Evolutionary conservation across 2,797 vertebrate genomes (phyloP), one percentile per base, ranked within the genome.

Genomic region (Esox masquinongy): DNA sequence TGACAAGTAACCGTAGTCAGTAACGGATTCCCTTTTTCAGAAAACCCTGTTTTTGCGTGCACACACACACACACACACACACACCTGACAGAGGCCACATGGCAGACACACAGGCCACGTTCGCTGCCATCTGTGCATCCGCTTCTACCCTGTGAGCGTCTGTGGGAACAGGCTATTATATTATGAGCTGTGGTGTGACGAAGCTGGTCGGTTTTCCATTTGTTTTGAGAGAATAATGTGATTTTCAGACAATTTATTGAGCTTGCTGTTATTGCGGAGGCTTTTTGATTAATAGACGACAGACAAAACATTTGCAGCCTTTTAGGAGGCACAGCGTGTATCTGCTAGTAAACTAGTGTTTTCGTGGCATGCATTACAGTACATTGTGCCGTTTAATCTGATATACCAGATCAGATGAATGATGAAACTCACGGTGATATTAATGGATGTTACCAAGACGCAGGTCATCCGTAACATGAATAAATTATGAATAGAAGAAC

Each of bases 111-210:
- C n/a, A 70, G 39, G 12, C 5, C 39, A 70, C 68, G 68, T 16
- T 43, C 68, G 43, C 39, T 24, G 39, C 68, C 68, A 70, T 70
- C 68, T 70, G 68, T 47, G n/a, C 22, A 16, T 70, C 68, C 22
- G 39, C 19, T 22, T 2, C 36, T 19, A 22, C 17, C 39, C 68
- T 49, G 68, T 16, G 11, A 34, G 31, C 4, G 12, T 16, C 31
- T 67, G 29, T 9, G 11, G 34, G 16, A 39, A 34, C 19, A 43
- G 66, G 7, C 6, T n/a, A 8, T n/a, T 68, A 43, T 47, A 39
- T 39, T 11, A 68, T n/a, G 36, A 9, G 19, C 3, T n/a, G 43
- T n/a, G 34, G 12, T 68, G 34, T 22, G 22, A 31, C 12, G 8
- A 64, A 15, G 61, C 61, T 29, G 24, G 4, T 64, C 14, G 61